Percentiles rank a stretch among this genome's conserved stretches.
Evolutionary conservation across 2,113 vertebrate genomes (phyloP).

Genomic region (Melanerpes formicivorus): DNA sequence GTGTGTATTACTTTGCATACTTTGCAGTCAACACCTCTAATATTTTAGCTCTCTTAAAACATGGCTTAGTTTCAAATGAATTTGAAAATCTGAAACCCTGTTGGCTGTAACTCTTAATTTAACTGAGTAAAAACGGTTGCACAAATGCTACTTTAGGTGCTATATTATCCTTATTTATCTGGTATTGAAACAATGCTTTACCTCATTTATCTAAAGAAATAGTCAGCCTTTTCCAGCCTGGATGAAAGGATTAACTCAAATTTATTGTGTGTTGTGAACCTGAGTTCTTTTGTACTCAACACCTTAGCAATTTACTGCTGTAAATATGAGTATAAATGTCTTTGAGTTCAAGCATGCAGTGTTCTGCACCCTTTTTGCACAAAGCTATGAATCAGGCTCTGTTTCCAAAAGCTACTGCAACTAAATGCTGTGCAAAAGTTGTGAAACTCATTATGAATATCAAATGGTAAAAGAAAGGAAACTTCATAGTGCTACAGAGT

Average conservation of each 20-base stretch:
- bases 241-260: neutral
- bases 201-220: neutral
- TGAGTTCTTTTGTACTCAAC: neutral
- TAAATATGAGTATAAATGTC: neutral
- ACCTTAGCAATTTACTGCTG: neutral
- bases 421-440: slow-evolving; percentile 6
- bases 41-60: slow-evolving; percentile 38
- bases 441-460: neutral
- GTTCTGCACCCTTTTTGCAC: slow-evolving; percentile 31
- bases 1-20: slow-evolving; percentile 31
- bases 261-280: neutral
- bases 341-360: slow-evolving; percentile 2
- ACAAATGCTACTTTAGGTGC: slow-evolving; percentile 46
- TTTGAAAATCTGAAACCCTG: slow-evolving; percentile 64
- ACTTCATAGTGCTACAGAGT: neutral
- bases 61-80: slow-evolving; percentile 46
- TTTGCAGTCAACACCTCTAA: slow-evolving; percentile 29
- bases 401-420: slow-evolving; percentile 30
- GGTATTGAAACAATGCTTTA: slow-evolving; percentile 36
- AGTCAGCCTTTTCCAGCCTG: slow-evolving; percentile 19
- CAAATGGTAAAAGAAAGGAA: neutral
- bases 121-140: slow-evolving; percentile 54
- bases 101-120: slow-evolving; percentile 52
- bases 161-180: slow-evolving; percentile 39
- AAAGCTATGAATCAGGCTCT: neutral